Conservation (phyloP, 2,888 invertebrate genomes). For the Drosophila algonquin region DNA sequence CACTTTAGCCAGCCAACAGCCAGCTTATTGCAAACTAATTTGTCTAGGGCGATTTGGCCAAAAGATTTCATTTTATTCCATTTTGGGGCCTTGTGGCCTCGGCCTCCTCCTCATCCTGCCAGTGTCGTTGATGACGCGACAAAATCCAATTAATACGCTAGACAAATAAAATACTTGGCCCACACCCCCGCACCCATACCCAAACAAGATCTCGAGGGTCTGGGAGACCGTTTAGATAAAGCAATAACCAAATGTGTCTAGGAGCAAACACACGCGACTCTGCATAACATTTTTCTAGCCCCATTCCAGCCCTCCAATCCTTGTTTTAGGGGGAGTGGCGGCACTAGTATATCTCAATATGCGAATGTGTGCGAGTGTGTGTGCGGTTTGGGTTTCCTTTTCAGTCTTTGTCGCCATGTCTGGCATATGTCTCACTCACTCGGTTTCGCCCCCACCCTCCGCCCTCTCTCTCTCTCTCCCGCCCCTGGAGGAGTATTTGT, state of each 20-base stretch:
- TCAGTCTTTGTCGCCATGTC: constrained; percentile 58
- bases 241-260: constrained; percentile 72
- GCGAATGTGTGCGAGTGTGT: constrained; percentile 33
- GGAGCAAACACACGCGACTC: constrained; percentile 55
- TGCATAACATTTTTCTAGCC: constrained; percentile 61
- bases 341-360: constrained; percentile 52
- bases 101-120: neutral
- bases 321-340: neutral
- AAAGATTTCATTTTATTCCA: constrained; percentile 49
- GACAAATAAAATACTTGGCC: constrained; percentile 71
- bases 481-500: constrained; percentile 16
- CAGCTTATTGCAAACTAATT: constrained; percentile 73
- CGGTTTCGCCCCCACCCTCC: constrained; percentile 41
- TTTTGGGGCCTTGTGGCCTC: neutral
- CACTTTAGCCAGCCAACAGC: constrained; percentile 21
- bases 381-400: constrained; percentile 15
- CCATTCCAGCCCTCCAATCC: neutral
- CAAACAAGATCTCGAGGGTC: neutral
- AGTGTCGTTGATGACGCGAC: constrained; percentile 72
- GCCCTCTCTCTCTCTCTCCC: no score
- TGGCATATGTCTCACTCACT: constrained; percentile 49
- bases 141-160: constrained; percentile 79
- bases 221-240: constrained; percentile 69
- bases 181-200: constrained; percentile 1
- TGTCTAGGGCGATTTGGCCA: constrained; percentile 69